Evolutionary conservation across 2,888 invertebrate genomes (phyloP).

Genomic region (Athalia rosae): DNA sequence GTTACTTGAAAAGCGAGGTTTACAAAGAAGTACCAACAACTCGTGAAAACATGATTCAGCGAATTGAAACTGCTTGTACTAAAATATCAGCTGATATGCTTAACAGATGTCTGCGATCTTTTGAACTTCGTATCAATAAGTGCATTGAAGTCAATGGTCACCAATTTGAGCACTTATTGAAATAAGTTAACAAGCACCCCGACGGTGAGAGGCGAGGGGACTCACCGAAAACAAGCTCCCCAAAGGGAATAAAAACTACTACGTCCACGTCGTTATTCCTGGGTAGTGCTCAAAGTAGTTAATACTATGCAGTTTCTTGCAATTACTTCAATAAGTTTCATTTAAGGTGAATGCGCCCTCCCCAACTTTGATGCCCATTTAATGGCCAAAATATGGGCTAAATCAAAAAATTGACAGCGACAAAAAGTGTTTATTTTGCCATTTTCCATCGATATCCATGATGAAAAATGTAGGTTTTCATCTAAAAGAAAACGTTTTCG

Average conservation of each 20-base stretch:
- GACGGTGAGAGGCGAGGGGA: neutral
- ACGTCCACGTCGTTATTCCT: conserved; percentile 6
- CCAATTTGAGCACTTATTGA: conserved; percentile 32
- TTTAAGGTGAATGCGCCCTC: neutral
- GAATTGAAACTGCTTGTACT: conserved; percentile 43
- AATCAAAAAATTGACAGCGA: neutral
- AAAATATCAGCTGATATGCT: conserved; percentile 45
- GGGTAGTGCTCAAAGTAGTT: neutral
- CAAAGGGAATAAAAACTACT: conserved; percentile 3
- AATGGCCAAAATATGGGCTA: neutral
- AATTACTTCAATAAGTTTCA: no score
- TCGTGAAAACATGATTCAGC: conserved; percentile 23
- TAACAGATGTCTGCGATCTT: conserved; percentile 39
- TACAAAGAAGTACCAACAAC: conserved; percentile 3
- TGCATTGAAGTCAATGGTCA: conserved; percentile 41
- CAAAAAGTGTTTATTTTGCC: conserved; percentile 1
- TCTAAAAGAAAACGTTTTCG: neutral
- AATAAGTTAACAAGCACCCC: no score
- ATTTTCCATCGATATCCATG: conserved; percentile 6
- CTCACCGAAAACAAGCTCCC: conserved; percentile 6
- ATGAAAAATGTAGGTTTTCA: neutral
- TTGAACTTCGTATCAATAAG: conserved; percentile 8
- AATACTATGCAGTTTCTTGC: no score
- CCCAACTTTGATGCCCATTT: neutral
- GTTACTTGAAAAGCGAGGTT: neutral